Evolutionary conservation across 2,113 vertebrate species (phyloP).

Genomic region (Trichechus manatus): DNA sequence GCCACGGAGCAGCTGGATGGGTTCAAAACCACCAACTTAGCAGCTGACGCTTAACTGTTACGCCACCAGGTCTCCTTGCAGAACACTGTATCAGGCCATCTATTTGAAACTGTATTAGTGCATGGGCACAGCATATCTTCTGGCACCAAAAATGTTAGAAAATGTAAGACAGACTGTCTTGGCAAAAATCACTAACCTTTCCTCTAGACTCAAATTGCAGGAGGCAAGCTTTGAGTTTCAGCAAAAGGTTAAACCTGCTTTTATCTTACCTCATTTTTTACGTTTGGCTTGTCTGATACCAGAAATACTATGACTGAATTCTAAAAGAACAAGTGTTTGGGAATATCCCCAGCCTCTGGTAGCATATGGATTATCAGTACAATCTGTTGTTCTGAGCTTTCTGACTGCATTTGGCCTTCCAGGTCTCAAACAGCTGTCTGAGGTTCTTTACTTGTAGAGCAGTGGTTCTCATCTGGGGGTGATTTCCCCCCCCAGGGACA

Average conservation of each 20-base stretch:
- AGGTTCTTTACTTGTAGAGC: neutral
- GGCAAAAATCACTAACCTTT: neutral
- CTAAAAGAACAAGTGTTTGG: neutral
- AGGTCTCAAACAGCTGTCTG: neutral
- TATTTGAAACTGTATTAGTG: neutral
- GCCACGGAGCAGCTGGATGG: too few relatives aligned
- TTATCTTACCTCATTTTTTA: conserved; percentile 21
- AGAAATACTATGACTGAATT: neutral
- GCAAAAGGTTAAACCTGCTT: conserved; percentile 22
- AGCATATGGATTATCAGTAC: neutral
- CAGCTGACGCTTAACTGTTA: neutral
- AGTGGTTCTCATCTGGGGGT: neutral
- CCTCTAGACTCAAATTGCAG: neutral
- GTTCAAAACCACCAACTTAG: neutral
- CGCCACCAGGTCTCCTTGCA: neutral
- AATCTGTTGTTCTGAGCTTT: neutral
- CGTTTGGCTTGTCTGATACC: conserved; percentile 35
- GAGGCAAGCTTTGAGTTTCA: conserved; percentile 24
- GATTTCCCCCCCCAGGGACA: neutral
- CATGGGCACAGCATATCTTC: rapidly evolving
- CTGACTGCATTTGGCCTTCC: neutral
- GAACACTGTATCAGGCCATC: neutral
- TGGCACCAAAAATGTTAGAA: neutral
- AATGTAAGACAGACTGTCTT: neutral
- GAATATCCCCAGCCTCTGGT: neutral